Evolutionary conservation across 2,888 invertebrate species (phyloP).

Genomic region (Eilema depressum): DNA sequence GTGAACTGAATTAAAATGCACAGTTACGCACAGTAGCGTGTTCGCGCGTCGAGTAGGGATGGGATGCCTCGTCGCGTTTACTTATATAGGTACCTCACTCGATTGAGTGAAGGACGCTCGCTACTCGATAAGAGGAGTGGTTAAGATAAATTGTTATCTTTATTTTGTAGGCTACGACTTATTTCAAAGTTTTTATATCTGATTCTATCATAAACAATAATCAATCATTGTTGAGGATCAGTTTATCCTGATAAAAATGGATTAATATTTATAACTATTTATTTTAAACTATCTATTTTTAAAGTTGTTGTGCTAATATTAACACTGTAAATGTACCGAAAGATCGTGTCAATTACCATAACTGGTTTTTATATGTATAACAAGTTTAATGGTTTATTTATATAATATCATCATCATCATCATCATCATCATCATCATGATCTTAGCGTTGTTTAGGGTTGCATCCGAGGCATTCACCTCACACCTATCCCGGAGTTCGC

Average conservation of each 20-base stretch:
- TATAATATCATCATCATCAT: no score
- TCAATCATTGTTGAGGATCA: conserved; percentile 48
- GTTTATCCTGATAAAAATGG: conserved; percentile 7
- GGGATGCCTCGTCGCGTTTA: conserved; percentile 39
- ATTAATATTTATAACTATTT: not conserved
- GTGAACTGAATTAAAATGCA: conserved; percentile 37
- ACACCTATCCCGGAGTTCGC: no score
- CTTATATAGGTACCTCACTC: conserved; percentile 48
- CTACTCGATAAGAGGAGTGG: conserved; percentile 46
- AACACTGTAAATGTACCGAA: not conserved
- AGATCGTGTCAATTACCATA: not conserved
- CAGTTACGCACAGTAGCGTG: conserved; percentile 20
- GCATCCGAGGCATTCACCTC: no score
- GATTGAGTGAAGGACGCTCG: conserved; percentile 42
- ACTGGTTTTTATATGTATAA: not conserved
- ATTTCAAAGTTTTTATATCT: conserved; percentile 42
- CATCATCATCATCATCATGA: no score
- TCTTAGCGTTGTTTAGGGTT: no score
- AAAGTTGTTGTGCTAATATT: not conserved
- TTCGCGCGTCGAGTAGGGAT: conserved; percentile 51
- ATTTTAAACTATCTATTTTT: not conserved
- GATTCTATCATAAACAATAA: conserved; percentile 31
- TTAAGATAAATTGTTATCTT: conserved; percentile 48
- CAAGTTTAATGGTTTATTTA: not conserved
- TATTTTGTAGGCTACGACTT: conserved; percentile 40